Evolutionary conservation across 2,797 vertebrate species (phyloP).

Genomic region (Eulemur rubriventer): DNA sequence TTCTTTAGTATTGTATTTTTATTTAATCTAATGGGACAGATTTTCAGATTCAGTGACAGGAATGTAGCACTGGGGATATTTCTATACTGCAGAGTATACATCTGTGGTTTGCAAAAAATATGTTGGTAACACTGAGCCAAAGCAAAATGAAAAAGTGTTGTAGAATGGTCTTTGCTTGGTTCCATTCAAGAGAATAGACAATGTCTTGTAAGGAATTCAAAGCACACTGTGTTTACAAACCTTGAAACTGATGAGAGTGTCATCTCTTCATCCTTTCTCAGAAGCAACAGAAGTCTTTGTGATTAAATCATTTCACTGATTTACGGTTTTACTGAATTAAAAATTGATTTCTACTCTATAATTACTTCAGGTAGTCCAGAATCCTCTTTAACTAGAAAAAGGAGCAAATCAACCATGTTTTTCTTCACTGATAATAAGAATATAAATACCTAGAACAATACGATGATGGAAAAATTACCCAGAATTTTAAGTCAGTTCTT

Average conservation of each 20-base stretch:
- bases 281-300: neutral
- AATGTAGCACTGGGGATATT: neutral
- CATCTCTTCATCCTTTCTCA: neutral
- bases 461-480: neutral
- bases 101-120: neutral
- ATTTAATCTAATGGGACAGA: slow-evolving; percentile 32
- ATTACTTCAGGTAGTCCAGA: neutral
- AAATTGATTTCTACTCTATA: slow-evolving; percentile 23
- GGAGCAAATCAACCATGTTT: neutral
- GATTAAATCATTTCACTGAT: slow-evolving; percentile 20
- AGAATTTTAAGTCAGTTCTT: neutral
- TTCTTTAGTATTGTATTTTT: slow-evolving; percentile 17
- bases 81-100: neutral
- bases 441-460: slow-evolving; percentile 9
- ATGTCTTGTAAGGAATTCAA: slow-evolving; percentile 34
- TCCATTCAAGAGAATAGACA: neutral
- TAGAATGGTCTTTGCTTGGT: neutral
- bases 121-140: neutral
- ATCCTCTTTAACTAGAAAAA: neutral
- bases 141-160: neutral
- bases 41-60: slow-evolving; percentile 20
- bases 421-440: neutral
- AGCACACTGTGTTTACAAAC: neutral
- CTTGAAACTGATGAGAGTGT: neutral
- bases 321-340: neutral